Base-by-base conservation (phyloP, 2,113 vertebrate species). In the Cinclus cinclus region DNA sequence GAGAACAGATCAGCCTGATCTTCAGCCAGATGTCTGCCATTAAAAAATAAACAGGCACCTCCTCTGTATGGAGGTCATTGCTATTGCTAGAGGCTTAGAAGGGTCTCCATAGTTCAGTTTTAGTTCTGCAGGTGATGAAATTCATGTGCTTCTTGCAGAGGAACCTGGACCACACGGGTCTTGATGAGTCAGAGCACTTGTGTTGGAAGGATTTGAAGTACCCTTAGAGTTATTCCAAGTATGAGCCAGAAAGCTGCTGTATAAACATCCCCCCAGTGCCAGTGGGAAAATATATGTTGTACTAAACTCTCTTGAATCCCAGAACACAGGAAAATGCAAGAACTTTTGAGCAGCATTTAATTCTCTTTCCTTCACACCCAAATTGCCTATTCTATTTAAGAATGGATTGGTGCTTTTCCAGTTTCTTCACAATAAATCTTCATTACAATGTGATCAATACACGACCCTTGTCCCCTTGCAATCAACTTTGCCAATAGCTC, bases 351-450 rank as follows among this genome's bases (percentile, higher is more conserved):
- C 23, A 89, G 23, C 47, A 58, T 53, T 76, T 92, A 56, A 52
- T 63, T 68, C 28, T 58, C 37, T 65, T 73, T 37, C 55, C 15
- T 49, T 76, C 59, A 46, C 68, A 62, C 19, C 6, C 7, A 1
- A 65, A 74, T 49, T 18, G 13, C 50, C n/a, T 53, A 2, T 25
- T 83, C 44, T n/a, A 5, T 41, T 76, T 68, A 91, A 71, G 49
- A 95, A 58, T 37, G 67, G 59, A 58, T 75, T 88, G 71, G 67
- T 58, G 25, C n/a, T 59, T 87, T 46, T n/a, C 31, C 49, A 79
- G 47, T 85, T 85, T 82, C 91, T 79, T 44, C 84, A 23, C 46
- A 47, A 62, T 94, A 91, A 71, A 68, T 93, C 87, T 82, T 95
- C 87, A 83, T 89, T 94, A 87, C 53, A 60, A 89, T 30, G 41